Conservation (phyloP, 1,140 invertebrate species). For the Bombus sibiricus region DNA sequence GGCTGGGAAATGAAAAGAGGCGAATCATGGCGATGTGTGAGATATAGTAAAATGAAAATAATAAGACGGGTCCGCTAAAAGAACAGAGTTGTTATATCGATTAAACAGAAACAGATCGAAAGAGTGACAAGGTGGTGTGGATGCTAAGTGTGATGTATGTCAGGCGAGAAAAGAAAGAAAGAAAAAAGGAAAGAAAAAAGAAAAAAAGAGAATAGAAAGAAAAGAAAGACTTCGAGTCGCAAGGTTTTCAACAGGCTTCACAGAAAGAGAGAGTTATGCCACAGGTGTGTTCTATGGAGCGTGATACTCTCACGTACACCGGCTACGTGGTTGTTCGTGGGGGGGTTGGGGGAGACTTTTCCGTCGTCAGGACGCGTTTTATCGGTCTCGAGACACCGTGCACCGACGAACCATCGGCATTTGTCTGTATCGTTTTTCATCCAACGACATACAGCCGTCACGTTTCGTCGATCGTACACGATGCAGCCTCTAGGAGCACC, state of each 20-base stretch:
- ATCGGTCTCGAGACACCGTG: neutral
- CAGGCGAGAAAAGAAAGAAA: neutral
- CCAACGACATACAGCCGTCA: neutral
- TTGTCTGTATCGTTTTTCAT: neutral
- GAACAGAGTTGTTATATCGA: slow-evolving; percentile 35
- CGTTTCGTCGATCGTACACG: neutral
- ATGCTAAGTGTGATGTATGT: slow-evolving; percentile 4
- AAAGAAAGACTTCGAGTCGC: slow-evolving; percentile 48
- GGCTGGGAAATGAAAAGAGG: slow-evolving; percentile 31
- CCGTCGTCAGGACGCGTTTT: slow-evolving; percentile 27
- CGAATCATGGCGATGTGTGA: neutral
- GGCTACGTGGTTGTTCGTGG: slow-evolving; percentile 63
- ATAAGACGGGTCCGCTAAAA: slow-evolving; percentile 10
- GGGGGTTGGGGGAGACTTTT: neutral
- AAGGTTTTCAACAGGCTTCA: slow-evolving; percentile 50
- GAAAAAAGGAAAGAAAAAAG: slow-evolving; percentile 25
- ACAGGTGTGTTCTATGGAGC: slow-evolving; percentile 66
- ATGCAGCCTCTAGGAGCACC: neutral
- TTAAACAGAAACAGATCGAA: neutral
- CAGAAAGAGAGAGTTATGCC: slow-evolving; percentile 57
- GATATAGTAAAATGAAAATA: neutral
- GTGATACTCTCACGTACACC: slow-evolving; percentile 71
- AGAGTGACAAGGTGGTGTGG: neutral
- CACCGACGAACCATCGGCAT: neutral
- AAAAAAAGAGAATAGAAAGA: slow-evolving; percentile 11